phyloP scores from a whole-genome alignment of 2,888 invertebrate species.

The Eupithecia vulgata region DNA sequence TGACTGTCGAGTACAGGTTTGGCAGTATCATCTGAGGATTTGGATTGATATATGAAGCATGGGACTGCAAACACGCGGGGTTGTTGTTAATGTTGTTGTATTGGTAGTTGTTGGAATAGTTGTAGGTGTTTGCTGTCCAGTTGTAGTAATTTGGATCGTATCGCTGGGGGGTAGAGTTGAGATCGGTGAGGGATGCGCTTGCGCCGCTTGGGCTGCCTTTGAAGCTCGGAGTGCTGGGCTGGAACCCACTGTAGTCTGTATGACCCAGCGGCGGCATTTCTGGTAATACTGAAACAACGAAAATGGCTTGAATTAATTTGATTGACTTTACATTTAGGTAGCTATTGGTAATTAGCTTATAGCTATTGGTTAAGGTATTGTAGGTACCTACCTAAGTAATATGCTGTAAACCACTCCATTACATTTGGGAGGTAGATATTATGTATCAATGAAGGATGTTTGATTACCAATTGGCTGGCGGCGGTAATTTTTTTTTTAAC shows the following conservation, averaged over 20 bases:
- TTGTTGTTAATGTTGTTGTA: slow-evolving; percentile 86
- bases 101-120: slow-evolving; percentile 86
- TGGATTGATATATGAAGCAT: slow-evolving; percentile 85
- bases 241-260: slow-evolving; percentile 74
- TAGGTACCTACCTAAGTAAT: too few species aligned
- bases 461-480: not conserved
- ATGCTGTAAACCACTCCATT: slow-evolving; percentile 66
- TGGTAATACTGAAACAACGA: slow-evolving; percentile 77
- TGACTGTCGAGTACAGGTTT: slow-evolving; percentile 92
- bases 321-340: slow-evolving; percentile 27
- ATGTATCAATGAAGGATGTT: not conserved
- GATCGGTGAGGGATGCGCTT: slow-evolving; percentile 73
- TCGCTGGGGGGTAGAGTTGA: slow-evolving; percentile 73
- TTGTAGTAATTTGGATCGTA: slow-evolving; percentile 85
- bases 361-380: too few species aligned
- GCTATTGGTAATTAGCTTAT: too few species aligned
- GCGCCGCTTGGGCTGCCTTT: slow-evolving; percentile 72
- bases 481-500: too few species aligned
- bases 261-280: slow-evolving; percentile 79
- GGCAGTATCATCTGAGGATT: slow-evolving; percentile 89
- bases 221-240: slow-evolving; percentile 66
- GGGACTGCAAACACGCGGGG: slow-evolving; percentile 78
- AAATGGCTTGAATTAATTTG: not conserved
- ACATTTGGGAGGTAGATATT: slow-evolving; percentile 40
- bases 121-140: slow-evolving; percentile 87